Percentiles rank a stretch among this genome's conserved stretches.
These are phyloP conservation scores for Frieseomelitta varia DNA, from an alignment of 1,140 invertebrate species.

Conservation along the genomic window DNA sequence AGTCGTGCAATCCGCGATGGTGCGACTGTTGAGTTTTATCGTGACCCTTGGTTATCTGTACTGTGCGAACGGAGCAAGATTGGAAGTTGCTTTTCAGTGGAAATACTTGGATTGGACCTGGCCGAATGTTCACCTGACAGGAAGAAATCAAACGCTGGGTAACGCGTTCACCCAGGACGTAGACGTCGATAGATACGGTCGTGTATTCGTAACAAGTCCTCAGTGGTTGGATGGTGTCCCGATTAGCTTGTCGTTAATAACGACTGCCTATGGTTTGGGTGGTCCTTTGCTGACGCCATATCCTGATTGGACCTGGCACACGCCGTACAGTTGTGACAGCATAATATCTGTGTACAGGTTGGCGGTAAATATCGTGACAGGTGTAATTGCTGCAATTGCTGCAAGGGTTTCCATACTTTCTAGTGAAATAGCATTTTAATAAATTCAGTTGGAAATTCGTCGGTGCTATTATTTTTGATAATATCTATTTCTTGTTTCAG, in stretches of 20 bases:
- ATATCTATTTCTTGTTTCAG: not conserved
- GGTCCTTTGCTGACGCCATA: constrained; percentile 78
- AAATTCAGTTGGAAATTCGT: not conserved
- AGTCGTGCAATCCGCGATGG: constrained; percentile 1
- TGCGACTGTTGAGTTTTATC: constrained; percentile 31
- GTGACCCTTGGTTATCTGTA: constrained; percentile 11
- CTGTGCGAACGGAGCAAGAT: constrained; percentile 9
- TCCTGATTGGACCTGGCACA: constrained; percentile 79
- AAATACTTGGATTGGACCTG: constrained; percentile 77
- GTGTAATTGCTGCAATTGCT: not conserved
- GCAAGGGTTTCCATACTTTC: not conserved
- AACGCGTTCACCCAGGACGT: constrained; percentile 79
- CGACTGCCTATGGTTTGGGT: constrained; percentile 67
- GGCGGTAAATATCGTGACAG: constrained; percentile 73
- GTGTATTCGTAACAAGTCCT: constrained; percentile 80
- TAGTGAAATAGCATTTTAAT: not conserved
- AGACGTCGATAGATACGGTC: constrained; percentile 74
- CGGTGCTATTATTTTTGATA: not conserved
- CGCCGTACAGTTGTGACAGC: constrained; percentile 70
- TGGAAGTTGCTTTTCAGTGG: constrained; percentile 75
- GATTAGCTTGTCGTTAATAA: constrained; percentile 77
- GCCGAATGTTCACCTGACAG: constrained; percentile 70
- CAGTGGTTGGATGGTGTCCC: constrained; percentile 80
- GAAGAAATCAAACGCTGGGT: constrained; percentile 74
- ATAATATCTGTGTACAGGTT: constrained; percentile 80